Evolutionary conservation across 1,140 invertebrate genomes (phyloP).

Genomic region (Procambarus virginalis): DNA sequence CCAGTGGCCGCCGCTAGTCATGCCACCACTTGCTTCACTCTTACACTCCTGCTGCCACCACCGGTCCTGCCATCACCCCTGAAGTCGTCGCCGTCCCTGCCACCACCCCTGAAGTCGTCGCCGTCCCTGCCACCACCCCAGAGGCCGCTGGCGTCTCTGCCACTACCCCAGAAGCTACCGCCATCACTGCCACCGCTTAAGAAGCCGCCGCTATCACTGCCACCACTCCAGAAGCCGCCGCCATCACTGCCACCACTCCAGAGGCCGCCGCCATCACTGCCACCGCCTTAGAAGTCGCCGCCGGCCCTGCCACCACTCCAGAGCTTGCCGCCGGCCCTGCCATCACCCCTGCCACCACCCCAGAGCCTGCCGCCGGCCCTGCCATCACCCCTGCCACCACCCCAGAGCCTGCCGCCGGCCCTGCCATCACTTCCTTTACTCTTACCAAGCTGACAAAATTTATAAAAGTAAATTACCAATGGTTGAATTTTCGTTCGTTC

Average conservation of each 20-base stretch:
- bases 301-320: background rate
- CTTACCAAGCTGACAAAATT: background rate
- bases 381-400: background rate
- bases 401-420: too few species aligned
- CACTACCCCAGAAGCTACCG: background rate
- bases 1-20: background rate
- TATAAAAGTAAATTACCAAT: too few species aligned
- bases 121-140: background rate
- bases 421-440: background rate
- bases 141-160: background rate
- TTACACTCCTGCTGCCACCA: background rate
- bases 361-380: too few species aligned
- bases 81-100: background rate
- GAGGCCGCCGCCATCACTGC: too few species aligned
- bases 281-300: background rate
- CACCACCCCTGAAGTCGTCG: too few species aligned
- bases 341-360: too few species aligned
- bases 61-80: background rate
- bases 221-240: slow-evolving; percentile 48
- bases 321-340: too few species aligned
- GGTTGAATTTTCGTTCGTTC: too few species aligned
- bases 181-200: background rate
- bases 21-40: background rate
- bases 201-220: slow-evolving; percentile 10
- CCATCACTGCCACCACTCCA: background rate